phyloP scores from a whole-genome alignment of 2,797 vertebrate genomes.

The Poecilia velifera region DNA sequence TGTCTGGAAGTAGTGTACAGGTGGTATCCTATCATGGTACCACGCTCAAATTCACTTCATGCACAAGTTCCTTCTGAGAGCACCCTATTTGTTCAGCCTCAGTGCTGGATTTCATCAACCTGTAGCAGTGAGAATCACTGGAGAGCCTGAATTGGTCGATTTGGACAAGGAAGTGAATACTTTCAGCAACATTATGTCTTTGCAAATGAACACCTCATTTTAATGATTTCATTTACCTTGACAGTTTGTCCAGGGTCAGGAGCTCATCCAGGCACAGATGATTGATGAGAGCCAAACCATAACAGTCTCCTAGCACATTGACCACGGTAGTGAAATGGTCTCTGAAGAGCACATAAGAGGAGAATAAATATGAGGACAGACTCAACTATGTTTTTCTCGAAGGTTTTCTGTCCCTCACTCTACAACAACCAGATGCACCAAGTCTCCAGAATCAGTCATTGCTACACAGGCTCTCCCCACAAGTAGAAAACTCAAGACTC shows the following conservation, averaged over 20 bases:
- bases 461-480: neutral
- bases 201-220: neutral
- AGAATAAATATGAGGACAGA: neutral
- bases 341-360: neutral
- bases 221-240: neutral
- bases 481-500: neutral
- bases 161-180: neutral
- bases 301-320: conserved; percentile 8
- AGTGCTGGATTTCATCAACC: neutral
- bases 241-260: neutral
- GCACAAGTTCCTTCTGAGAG: neutral
- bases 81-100: neutral
- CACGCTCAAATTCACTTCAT: neutral
- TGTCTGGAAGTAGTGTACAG: neutral
- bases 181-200: neutral
- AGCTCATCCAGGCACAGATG: neutral
- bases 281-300: neutral
- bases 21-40: neutral
- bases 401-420: neutral
- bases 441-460: neutral
- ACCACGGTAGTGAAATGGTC: neutral
- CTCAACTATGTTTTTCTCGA: neutral
- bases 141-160: neutral
- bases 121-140: neutral
- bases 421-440: neutral